These are phyloP conservation scores for Aurelia sp. DNA, from an alignment of 30 jellyfish, hydroid and myxozoan species.

Conservation along the genomic window DNA sequence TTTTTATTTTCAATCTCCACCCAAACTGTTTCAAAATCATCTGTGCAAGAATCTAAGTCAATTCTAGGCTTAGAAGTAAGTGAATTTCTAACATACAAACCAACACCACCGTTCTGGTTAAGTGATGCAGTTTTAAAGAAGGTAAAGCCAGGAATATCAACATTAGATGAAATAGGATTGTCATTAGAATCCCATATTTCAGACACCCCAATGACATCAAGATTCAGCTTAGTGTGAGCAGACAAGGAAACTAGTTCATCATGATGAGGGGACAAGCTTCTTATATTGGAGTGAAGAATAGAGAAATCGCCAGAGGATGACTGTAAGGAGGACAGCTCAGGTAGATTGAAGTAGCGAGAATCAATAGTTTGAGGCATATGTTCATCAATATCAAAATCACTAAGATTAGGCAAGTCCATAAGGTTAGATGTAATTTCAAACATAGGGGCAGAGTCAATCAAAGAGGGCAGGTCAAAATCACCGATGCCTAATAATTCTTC, in stretches of 20 bases:
- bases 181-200: no score
- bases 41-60: constrained; percentile 31
- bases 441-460: constrained; percentile 34
- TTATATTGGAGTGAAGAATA: constrained; percentile 50
- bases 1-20: no score
- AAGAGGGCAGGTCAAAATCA: neutral
- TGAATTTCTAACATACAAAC: constrained; percentile 35
- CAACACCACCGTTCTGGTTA: constrained; percentile 55
- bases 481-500: constrained; percentile 17
- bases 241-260: constrained; percentile 61
- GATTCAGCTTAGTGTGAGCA: constrained; percentile 38
- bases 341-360: no score
- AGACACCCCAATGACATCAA: neutral
- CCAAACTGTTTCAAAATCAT: constrained; percentile 5
- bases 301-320: constrained; percentile 47
- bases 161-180: no score
- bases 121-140: constrained; percentile 12
- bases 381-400: no score
- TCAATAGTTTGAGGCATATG: no score
- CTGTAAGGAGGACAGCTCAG: constrained; percentile 2
- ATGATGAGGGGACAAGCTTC: constrained; percentile 59
- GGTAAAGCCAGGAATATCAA: no score
- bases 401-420: no score
- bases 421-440: no score
- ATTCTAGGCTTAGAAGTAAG: constrained; percentile 38